These are phyloP conservation scores for Delichon dasypus DNA, from an alignment of 2,797 vertebrate species.

Conservation along the genomic window DNA sequence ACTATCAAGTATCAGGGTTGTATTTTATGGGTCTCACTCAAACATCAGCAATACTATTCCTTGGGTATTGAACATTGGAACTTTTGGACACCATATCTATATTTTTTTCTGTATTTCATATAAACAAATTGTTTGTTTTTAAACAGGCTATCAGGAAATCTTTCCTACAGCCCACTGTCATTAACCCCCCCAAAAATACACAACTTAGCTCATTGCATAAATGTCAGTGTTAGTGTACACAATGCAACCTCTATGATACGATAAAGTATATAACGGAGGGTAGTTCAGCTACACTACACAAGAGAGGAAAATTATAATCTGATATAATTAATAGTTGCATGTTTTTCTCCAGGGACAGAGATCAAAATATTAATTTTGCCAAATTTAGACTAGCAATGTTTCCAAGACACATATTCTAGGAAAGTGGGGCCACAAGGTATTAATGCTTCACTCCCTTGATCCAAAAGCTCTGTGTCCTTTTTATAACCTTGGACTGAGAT, in stretches of 20 bases:
- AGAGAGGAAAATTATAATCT: slow-evolving; percentile 30
- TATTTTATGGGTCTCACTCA: background rate
- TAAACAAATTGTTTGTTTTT: background rate
- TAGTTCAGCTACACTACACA: background rate
- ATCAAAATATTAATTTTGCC: slow-evolving; percentile 25
- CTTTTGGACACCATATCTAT: background rate
- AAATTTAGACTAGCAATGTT: background rate
- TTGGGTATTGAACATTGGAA: background rate
- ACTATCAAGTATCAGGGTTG: fast-evolving
- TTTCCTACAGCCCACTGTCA: background rate
- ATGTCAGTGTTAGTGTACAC: background rate
- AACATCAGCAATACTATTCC: background rate
- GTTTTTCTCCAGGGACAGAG: background rate
- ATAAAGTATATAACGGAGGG: background rate
- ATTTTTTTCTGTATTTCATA: background rate
- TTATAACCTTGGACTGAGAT: background rate
- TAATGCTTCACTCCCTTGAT: background rate
- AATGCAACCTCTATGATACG: background rate
- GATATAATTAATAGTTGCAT: background rate
- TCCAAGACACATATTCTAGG: background rate
- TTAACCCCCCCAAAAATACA: background rate
- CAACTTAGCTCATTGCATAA: background rate
- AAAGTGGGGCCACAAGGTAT: background rate
- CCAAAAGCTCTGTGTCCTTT: background rate
- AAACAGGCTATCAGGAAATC: background rate